A percentile compares a stretch with the other conserved stretches of the same genome.
Evolutionary conservation across 2,888 invertebrate species (phyloP).

Genomic region (Portevinia maculata): DNA sequence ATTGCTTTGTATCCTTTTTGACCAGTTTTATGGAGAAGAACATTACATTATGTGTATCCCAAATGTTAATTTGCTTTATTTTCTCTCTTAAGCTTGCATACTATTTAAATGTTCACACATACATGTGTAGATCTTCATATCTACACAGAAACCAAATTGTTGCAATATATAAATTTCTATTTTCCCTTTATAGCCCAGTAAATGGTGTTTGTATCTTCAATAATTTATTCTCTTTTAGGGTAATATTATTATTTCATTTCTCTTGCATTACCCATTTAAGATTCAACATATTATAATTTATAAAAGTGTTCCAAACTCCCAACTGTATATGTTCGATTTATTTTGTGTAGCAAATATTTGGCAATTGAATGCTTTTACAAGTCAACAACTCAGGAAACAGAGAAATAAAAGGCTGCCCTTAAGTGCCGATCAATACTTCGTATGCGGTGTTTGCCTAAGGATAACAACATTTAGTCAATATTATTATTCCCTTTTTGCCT

Average conservation of each 20-base stretch:
- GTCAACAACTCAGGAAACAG: slow-evolving; percentile 13
- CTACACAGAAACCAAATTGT: too few relatives aligned
- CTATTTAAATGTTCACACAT: too few relatives aligned
- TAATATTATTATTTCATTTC: too few relatives aligned
- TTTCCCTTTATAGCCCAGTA: neutral
- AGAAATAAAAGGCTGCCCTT: neutral
- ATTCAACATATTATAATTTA: neutral
- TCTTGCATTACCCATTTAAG: too few relatives aligned
- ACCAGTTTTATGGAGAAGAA: neutral
- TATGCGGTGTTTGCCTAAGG: slow-evolving; percentile 7
- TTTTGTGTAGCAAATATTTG: slow-evolving; percentile 7
- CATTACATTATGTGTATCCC: too few relatives aligned
- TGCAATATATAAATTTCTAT: too few relatives aligned
- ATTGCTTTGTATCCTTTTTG: neutral
- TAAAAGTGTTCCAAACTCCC: slow-evolving; percentile 1
- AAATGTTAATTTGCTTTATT: too few relatives aligned
- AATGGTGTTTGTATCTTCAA: too few relatives aligned
- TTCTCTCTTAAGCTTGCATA: too few relatives aligned
- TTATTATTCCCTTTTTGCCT: neutral
- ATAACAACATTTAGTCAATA: slow-evolving; percentile 19
- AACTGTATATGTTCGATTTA: neutral
- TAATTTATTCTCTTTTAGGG: too few relatives aligned
- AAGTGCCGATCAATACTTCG: slow-evolving; percentile 16
- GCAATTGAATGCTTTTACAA: slow-evolving; percentile 10
- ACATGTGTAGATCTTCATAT: too few relatives aligned